Evolutionary conservation across 2,113 vertebrate genomes (phyloP).

Genomic region (Oreotragus oreotragus): DNA sequence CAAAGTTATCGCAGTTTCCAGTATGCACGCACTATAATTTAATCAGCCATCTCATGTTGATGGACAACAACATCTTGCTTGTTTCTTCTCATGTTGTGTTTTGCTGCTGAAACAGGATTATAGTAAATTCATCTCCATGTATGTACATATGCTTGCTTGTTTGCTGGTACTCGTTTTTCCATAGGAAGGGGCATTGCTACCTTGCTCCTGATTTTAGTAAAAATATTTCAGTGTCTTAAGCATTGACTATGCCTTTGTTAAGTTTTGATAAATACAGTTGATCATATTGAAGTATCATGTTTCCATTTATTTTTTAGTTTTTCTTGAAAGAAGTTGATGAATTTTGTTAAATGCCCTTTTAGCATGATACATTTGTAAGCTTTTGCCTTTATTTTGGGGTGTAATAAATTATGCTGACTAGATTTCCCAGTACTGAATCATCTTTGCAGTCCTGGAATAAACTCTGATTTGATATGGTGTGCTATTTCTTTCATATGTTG

Average conservation of each 20-base stretch:
- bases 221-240: not conserved
- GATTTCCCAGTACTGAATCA: constrained; percentile 38
- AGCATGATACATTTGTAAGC: not conserved
- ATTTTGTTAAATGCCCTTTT: constrained; percentile 36
- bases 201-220: not conserved
- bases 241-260: not conserved
- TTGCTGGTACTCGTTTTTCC: not conserved
- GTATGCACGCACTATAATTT: not conserved
- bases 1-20: not conserved
- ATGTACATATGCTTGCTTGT: not conserved
- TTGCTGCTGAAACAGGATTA: not conserved
- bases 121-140: not conserved
- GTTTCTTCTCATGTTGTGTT: not conserved
- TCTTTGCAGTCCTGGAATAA: constrained; percentile 44
- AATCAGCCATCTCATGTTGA: not conserved
- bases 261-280: not conserved
- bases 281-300: not conserved
- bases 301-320: constrained; percentile 23
- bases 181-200: not conserved
- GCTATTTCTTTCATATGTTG: not conserved
- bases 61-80: not conserved
- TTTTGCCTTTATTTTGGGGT: constrained; percentile 36
- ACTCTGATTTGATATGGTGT: not conserved
- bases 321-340: constrained; percentile 15
- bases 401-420: constrained; percentile 9